phyloP scores from a whole-genome alignment of 2,888 invertebrate genomes.

The Drosophila picticornis region DNA sequence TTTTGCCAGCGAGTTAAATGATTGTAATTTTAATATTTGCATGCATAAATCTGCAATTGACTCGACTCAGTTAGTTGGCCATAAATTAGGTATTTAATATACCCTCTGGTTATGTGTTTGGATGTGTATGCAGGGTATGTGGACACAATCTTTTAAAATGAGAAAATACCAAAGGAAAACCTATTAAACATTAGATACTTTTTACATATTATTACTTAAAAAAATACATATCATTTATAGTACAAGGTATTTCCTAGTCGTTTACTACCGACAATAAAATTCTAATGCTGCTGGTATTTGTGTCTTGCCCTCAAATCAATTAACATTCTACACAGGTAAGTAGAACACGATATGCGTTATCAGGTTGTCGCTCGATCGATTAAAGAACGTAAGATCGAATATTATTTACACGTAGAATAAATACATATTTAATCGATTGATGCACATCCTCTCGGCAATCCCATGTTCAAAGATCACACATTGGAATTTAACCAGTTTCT shows the following conservation, averaged over 20 bases:
- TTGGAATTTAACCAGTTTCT: constrained; percentile 6
- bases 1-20: constrained; percentile 22
- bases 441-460: background rate
- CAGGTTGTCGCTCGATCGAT: constrained; percentile 49
- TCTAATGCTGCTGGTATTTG: background rate
- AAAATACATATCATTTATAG: background rate
- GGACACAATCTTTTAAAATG: background rate
- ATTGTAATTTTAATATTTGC: constrained; percentile 22
- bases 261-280: background rate
- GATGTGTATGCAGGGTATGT: background rate
- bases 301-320: constrained; percentile 34
- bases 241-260: background rate
- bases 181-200: background rate
- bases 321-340: constrained; percentile 57
- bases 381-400: constrained; percentile 38
- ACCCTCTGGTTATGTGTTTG: background rate
- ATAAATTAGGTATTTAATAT: constrained; percentile 7
- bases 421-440: constrained; percentile 34
- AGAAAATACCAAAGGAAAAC: background rate
- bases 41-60: constrained; percentile 23
- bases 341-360: constrained; percentile 64
- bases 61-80: constrained; percentile 8
- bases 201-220: background rate
- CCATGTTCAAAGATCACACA: background rate
- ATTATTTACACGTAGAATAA: constrained; percentile 40